Conservation (phyloP, 2,888 invertebrate genomes). For the Ennomos quercinarius region DNA sequence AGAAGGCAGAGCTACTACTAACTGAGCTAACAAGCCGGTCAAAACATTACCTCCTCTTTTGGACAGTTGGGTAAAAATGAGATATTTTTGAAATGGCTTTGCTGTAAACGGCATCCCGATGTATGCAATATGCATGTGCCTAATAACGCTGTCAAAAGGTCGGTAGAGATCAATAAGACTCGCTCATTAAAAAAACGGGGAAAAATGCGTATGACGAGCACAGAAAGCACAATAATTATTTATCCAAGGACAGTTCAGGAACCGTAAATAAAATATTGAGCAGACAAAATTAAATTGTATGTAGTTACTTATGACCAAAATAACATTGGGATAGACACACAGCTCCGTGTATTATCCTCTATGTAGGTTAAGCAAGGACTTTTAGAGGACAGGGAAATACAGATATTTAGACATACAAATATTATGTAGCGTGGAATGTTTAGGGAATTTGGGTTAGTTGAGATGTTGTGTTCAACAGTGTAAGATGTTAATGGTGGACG, state of each 20-base stretch:
- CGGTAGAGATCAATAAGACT: too few species aligned
- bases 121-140: too few species aligned
- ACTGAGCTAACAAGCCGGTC: too few species aligned
- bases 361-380: slow-evolving; percentile 38
- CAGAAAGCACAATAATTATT: neutral
- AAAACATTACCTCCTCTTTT: too few species aligned
- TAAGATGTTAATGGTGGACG: slow-evolving; percentile 20
- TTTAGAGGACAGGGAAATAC: slow-evolving; percentile 42
- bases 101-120: too few species aligned
- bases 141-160: too few species aligned
- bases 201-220: too few species aligned
- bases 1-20: too few species aligned
- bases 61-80: too few species aligned
- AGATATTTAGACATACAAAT: slow-evolving; percentile 43
- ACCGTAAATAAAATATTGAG: too few species aligned
- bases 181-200: too few species aligned
- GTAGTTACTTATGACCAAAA: slow-evolving; percentile 32
- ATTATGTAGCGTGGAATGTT: slow-evolving; percentile 31
- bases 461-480: slow-evolving; percentile 26
- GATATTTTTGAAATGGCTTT: too few species aligned
- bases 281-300: slow-evolving; percentile 1
- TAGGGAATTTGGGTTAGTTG: slow-evolving; percentile 40
- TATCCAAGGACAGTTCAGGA: neutral
- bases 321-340: slow-evolving; percentile 37
- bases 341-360: slow-evolving; percentile 25